Base-by-base conservation (phyloP, 2,797 vertebrate genomes). In the Podarcis siculus region DNA sequence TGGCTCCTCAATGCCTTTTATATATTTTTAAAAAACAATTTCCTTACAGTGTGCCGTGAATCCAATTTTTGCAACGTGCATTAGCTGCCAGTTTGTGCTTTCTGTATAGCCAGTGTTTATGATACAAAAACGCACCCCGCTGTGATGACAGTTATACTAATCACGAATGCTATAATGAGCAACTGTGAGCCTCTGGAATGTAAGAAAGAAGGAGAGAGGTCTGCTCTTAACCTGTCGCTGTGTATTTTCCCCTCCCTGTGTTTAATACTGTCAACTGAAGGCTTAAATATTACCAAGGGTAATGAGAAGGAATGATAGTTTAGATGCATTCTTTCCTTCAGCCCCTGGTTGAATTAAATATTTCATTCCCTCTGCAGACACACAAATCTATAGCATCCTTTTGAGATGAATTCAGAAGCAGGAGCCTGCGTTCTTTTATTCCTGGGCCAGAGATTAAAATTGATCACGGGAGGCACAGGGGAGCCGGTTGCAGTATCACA, bases 391-490 rank as follows among this genome's bases (percentile, higher is more conserved):
- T 97, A 96, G 89, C 90, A 93, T 96, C 92, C 94, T 93, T 96
- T 96, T 91, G 89, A 93, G 92, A 92, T 95, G 92, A 94, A 92
- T 96, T 95, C 2, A 69, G 96, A 93, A 96, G 92, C 93, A 87
- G 94, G 91, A 90, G 90, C 71, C 91, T 93, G 89, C 64, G 21
- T 96, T 95, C 94, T 95, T 96, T 95, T 93, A 90, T 96, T 96
- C 93, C 91, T 95, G 93, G 90, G 91, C 95, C 92, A 94, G 92
- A 97, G 96, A 97, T 97, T 96, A 96, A 96, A 97, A 97, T 97
- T 97, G 97, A 97, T 97, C 96, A 96, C 61, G 71, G 89, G 82
- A 92, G 92, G 89, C 96, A 95, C 95, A 81, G 92, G 97, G 95
- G 96, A 97, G 87, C 91, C 86, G 80, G 80, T 89, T 91, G 86